Conservation (phyloP, 2,888 invertebrate genomes). For the Rambutsinella grinnellia region DNA sequence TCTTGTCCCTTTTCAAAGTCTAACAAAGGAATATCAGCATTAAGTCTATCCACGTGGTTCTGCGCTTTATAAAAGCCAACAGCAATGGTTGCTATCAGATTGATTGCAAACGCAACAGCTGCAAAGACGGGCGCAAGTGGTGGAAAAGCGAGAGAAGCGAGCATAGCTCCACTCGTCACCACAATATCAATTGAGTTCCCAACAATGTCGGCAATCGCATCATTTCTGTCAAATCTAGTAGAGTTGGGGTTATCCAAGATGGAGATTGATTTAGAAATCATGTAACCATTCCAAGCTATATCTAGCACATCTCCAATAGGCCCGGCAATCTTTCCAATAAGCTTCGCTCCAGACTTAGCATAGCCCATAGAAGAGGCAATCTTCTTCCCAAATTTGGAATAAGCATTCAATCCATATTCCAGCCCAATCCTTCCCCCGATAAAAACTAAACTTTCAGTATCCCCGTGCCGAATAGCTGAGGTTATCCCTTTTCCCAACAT, state of each 20-base stretch:
- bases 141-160: slow-evolving; percentile 24
- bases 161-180: slow-evolving; percentile 8
- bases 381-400: background rate
- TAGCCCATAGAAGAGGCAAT: background rate
- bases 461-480: slow-evolving; percentile 21
- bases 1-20: slow-evolving; percentile 17
- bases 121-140: slow-evolving; percentile 24
- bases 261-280: slow-evolving; percentile 9
- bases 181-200: slow-evolving; percentile 37
- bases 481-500: slow-evolving; percentile 30
- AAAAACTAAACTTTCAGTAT: slow-evolving; percentile 37
- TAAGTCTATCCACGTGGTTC: slow-evolving; percentile 35
- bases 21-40: slow-evolving; percentile 32
- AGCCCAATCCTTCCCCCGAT: slow-evolving; percentile 32
- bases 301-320: slow-evolving; percentile 27
- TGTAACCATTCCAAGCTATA: slow-evolving; percentile 20
- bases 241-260: background rate
- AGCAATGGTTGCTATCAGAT: slow-evolving; percentile 1
- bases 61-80: slow-evolving; percentile 13
- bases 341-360: background rate
- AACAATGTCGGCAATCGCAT: slow-evolving; percentile 56
- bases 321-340: slow-evolving; percentile 24
- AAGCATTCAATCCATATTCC: slow-evolving; percentile 2
- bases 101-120: slow-evolving; percentile 24
- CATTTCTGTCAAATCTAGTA: slow-evolving; percentile 43